Base-by-base conservation (phyloP, 2,888 invertebrate genomes). In the Caenorhabditis sp. region DNA sequence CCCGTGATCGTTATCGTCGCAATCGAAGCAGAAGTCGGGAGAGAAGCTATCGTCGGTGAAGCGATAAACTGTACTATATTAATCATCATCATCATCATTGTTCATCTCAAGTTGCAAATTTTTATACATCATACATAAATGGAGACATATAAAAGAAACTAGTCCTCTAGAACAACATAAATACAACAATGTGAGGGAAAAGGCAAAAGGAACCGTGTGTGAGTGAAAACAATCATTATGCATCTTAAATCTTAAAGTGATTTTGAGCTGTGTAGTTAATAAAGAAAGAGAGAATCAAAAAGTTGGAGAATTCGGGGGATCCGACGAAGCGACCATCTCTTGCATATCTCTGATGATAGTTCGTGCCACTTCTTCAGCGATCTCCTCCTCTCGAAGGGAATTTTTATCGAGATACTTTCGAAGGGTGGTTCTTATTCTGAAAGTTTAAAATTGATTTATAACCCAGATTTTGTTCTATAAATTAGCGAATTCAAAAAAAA, bases 271-370 rank as follows among this genome's bases (percentile, higher is more conserved):
- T 31, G 35, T 19, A n/a, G 44, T 41, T 22, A 51, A 26, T 26
- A 28, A 16, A 47, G 22, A 16, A 26, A 31, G 26, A 38, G 22
- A 35, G 35, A 26, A 28, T 64, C 31, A 51, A 35, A 51, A 54
- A 68, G 54, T 68, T 24, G 68, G 68, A 12, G 68, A 68, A 24
- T 16, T 54, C 10, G 68, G 54, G 16, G 68, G 54, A 31, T 68
- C 54, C 14, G 80, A 68, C 24, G 84, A 84, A n/a, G 77, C 76
- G n/a, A 88, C 89, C 91, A 97, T 94, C 93, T 95, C 96, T 54
- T 96, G 97, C 82, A 98, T 95, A 94, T 97, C 97, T 93, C 96
- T 96, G 56, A 98, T 95, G 92, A 98, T 98, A 96, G 97, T 97
- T 93, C 96, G 96, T 31, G 98, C 97, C 86, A 97, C 96, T 94